Base-by-base conservation (phyloP, 2,113 vertebrate genomes). In the Leptodactylus fuscus region DNA sequence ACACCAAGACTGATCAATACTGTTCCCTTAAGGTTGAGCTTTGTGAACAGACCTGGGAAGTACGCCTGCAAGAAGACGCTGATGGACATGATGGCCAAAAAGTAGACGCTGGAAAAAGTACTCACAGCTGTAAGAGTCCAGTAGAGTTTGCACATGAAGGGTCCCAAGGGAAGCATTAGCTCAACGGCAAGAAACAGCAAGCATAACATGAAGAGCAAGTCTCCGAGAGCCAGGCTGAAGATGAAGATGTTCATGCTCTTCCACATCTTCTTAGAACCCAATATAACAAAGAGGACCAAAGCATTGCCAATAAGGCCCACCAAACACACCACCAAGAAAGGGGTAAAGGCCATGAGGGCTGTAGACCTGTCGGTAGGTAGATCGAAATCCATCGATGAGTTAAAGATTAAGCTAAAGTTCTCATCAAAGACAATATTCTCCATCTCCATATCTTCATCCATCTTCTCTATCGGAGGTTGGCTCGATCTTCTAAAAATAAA, bases 201-300 rank as follows among this genome's bases (percentile, higher is more conserved):
- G 12, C 76, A 73, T 18, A 86, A 8, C 84, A 86, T 86, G 22
- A 81, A 34, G 34, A 86, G 1, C 15, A 81, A 20, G 67, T 86
- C 84, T 34, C 84, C 84, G 12, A 86, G 41, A 48, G 65, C 84
- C 49, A 86, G n/a, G 24, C 29, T 73, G 49, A 81, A 86, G 46
- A 86, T n/a, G 18, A 81, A 86, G 49, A 86, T 46, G 20, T 86
- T 81, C 65, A 27, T 34, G 20, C 38, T 44, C 22, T 65, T 81
- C 84, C 84, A 60, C 84, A 86, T 86, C 18, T 81, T 51, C 55
- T 38, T 71, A 34, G 41, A 73, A 4, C 76, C 27, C 5, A 86
- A 12, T 15, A 86, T 29, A 22, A 86, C 20, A 29, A 18, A 81
- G 36, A 86, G 24, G 20, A 79, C 49, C 18, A 81, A 46, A 10